phyloP scores from a whole-genome alignment of 1,140 invertebrate genomes.

The Lysiphlebus fabarum region DNA sequence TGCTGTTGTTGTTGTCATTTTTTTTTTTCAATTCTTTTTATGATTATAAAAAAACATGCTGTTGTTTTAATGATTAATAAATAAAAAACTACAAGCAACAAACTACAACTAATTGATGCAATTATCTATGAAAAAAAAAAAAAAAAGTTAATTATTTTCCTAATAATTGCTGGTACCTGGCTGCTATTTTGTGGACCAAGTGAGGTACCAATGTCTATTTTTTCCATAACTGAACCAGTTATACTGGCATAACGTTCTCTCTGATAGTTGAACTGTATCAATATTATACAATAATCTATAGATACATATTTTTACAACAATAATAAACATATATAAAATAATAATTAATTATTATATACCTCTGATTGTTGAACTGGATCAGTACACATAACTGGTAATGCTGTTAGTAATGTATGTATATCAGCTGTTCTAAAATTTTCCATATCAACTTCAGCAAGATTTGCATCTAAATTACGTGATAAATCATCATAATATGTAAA shows the following conservation, averaged over 20 bases:
- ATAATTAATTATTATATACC: conserved; percentile 32
- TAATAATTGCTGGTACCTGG: conserved; percentile 57
- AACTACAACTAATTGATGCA: background rate
- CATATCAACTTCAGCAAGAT: conserved; percentile 91
- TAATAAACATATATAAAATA: background rate
- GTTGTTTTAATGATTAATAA: no score
- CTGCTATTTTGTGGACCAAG: conserved; percentile 69
- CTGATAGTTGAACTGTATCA: conserved; percentile 63
- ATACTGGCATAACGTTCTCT: conserved; percentile 81
- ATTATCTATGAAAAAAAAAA: background rate
- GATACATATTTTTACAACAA: no score
- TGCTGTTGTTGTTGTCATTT: no score
- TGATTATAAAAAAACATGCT: no score
- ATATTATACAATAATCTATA: conserved; percentile 32
- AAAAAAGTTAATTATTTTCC: conserved; percentile 20
- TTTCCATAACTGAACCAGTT: conserved; percentile 75
- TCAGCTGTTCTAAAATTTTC: conserved; percentile 89
- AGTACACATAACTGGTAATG: conserved; percentile 69
- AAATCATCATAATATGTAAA: conserved; percentile 80
- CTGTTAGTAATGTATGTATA: conserved; percentile 79
- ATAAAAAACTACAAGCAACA: no score
- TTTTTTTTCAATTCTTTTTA: no score
- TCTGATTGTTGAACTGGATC: conserved; percentile 56
- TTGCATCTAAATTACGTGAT: conserved; percentile 84
- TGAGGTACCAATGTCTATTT: conserved; percentile 74